phyloP scores from a whole-genome alignment of 92 coral and sea anemone genomes.

The Muricea muricata region DNA sequence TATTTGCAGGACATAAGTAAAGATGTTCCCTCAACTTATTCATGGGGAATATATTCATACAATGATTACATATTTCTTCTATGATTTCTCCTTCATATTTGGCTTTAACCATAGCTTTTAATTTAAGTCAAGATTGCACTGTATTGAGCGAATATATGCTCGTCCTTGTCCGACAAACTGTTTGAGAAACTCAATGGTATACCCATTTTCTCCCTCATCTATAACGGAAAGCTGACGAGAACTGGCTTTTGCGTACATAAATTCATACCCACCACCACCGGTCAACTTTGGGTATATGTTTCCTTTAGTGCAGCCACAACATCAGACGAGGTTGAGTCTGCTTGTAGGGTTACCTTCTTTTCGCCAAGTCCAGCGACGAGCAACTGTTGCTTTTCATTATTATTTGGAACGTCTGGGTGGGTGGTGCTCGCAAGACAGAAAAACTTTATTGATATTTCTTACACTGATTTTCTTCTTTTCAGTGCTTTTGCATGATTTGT shows the following conservation, averaged over 20 bases:
- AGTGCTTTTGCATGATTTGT: background rate
- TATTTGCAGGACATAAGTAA: constrained; percentile 26
- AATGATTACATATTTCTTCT: constrained; percentile 31
- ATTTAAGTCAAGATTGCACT: constrained; percentile 10
- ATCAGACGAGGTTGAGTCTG: constrained; percentile 24
- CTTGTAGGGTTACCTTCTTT: constrained; percentile 19
- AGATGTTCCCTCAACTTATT: constrained; percentile 27
- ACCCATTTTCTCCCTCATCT: constrained; percentile 26
- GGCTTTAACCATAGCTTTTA: background rate
- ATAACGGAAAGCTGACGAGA: constrained; percentile 31
- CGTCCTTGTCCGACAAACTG: constrained; percentile 28
- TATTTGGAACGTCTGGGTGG: constrained; percentile 19
- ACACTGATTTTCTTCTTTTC: constrained; percentile 6
- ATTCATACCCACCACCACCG: constrained; percentile 23
- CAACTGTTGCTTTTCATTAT: constrained; percentile 47
- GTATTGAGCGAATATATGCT: constrained; percentile 20
- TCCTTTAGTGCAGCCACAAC: constrained; percentile 29
- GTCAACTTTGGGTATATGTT: constrained; percentile 22
- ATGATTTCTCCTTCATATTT: constrained; percentile 9
- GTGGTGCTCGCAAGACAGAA: constrained; percentile 34
- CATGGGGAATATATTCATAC: constrained; percentile 34
- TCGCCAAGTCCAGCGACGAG: constrained; percentile 33
- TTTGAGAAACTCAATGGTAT: constrained; percentile 22
- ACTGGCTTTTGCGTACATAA: constrained; percentile 24
- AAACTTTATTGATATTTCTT: constrained; percentile 2